These are phyloP conservation scores for Cyprinella venusta DNA, from an alignment of 2,797 vertebrate species.

Conservation along the genomic window DNA sequence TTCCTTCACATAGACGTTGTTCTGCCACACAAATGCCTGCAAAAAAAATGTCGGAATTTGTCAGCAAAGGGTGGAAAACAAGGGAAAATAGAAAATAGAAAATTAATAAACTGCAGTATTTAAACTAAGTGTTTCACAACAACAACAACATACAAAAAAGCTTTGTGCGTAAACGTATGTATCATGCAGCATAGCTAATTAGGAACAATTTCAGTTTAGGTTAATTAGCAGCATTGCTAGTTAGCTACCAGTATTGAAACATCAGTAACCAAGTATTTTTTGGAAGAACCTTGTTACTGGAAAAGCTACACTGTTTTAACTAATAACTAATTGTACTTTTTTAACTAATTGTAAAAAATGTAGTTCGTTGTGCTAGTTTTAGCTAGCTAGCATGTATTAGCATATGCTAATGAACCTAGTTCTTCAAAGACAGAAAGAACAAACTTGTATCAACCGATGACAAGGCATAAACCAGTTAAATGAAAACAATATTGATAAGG, in stretches of 20 bases:
- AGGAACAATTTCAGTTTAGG: too few species aligned
- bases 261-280: background rate
- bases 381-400: background rate
- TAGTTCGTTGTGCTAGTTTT: background rate
- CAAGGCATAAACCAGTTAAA: background rate
- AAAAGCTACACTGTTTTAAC: background rate
- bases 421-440: background rate
- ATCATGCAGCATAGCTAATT: background rate
- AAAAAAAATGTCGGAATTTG: background rate
- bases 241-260: background rate
- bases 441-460: background rate
- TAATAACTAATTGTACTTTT: too few species aligned
- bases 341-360: background rate
- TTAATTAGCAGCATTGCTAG: background rate
- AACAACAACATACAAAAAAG: background rate
- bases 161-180: background rate
- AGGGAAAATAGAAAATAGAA: too few species aligned
- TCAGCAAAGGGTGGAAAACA: background rate
- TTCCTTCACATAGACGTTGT: conserved; percentile 88
- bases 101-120: background rate
- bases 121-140: background rate
- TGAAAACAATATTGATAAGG: background rate
- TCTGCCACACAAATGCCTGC: conserved; percentile 88
- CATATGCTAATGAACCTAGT: background rate
- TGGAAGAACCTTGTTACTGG: background rate